Base-by-base conservation (phyloP, 1,140 invertebrate species). In the Andricus grossulariae region DNA sequence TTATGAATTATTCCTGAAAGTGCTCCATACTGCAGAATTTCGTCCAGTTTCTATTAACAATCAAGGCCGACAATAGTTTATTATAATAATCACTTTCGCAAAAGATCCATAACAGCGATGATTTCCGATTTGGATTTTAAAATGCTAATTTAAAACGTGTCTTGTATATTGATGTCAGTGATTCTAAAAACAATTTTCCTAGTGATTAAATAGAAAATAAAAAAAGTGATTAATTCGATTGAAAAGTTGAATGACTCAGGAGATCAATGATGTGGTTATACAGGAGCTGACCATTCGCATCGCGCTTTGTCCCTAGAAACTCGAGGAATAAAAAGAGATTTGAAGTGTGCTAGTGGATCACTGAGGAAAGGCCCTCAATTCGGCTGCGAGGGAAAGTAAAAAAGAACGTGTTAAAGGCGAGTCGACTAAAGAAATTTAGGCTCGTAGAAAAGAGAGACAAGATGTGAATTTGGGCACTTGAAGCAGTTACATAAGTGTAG, bases 311-410 rank as follows among this genome's bases (percentile, higher is more conserved):
- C 60, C 60, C 60, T 66, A 66, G 60, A 39, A 66, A 39, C 25
- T 66, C 25, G 60, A 66, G 39, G 66, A 79, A 77, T 73, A 71
- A 66, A 77, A 76, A 52, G 79, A 71, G 74, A 80, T 80, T 79
- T 80, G 81, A 80, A 83, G 81, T 84, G 80, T 82, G 79, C 78
- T 80, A 84, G 81, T 84, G 79, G 83, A 84, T 80, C 83, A 84
- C 80, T 76, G 80, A 83, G 79, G 79, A 50, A 77, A 71, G 74
- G 60, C 60, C 60, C 54, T 49, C 73, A 54, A 73, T 80, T 80
- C 75, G 76, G 78, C 77, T 77, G 50, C 77, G 72, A 84, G 80
- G 79, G 83, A 84, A 84, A 84, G 80, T 82, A 81, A 54, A 82
- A 81, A 82, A 82, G 79, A 83, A 72, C 51, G 75, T 71, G 71